Conservation (phyloP, 2,797 vertebrate genomes). For the Myotis daubentonii region DNA sequence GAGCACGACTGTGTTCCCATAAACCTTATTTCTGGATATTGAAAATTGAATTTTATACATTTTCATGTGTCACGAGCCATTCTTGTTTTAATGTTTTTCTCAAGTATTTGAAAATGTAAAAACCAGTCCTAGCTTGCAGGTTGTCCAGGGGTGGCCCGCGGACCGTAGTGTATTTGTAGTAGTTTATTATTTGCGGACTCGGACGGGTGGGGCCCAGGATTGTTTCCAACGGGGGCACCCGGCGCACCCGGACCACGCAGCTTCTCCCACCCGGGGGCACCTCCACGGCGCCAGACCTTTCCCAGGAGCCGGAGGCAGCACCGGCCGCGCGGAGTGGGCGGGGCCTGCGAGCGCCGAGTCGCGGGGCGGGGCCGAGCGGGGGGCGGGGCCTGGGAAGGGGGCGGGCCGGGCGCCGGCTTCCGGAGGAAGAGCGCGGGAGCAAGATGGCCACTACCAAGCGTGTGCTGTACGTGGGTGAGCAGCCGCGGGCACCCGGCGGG, state of each 20-base stretch:
- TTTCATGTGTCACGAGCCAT: background rate
- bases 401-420: background rate
- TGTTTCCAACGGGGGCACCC: background rate
- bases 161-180: background rate
- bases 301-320: accelerated
- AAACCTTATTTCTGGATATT: background rate
- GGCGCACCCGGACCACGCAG: accelerated
- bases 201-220: background rate
- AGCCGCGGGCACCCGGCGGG: background rate
- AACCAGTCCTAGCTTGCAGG: background rate
- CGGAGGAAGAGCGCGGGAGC: constrained; percentile 16
- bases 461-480: constrained; percentile 95
- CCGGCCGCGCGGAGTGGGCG: background rate
- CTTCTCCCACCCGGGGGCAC: accelerated
- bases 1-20: background rate
- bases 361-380: background rate
- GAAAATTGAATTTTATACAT: constrained; percentile 25
- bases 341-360: accelerated
- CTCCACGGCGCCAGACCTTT: accelerated
- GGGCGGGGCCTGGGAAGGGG: background rate
- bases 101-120: constrained; percentile 21
- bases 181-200: background rate
- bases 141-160: accelerated
- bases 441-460: constrained; percentile 94
- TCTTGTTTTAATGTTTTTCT: background rate